phyloP scores from a whole-genome alignment of 2,797 vertebrate species.

The Coregonus suidteri region DNA sequence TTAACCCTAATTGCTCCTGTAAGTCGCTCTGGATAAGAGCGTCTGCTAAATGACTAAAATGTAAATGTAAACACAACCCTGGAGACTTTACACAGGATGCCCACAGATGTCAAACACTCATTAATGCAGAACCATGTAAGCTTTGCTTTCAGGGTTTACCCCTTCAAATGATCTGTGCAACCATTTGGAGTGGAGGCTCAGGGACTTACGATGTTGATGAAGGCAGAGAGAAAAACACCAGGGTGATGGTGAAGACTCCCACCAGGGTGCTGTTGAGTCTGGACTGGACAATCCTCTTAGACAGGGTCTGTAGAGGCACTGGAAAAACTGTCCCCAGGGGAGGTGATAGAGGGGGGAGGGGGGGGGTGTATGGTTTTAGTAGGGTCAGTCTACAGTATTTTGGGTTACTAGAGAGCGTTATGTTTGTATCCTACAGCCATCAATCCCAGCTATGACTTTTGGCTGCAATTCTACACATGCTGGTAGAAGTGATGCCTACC shows the following conservation, averaged over 20 bases:
- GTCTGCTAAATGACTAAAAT: too few relatives aligned
- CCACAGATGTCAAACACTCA: too few relatives aligned
- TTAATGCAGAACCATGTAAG: too few relatives aligned
- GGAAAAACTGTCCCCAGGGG: constrained; percentile 82
- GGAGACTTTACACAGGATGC: too few relatives aligned
- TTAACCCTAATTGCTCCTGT: too few relatives aligned
- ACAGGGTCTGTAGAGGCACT: constrained; percentile 87
- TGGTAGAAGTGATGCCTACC: not conserved
- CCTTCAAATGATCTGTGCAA: not conserved
- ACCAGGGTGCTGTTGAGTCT: constrained; percentile 93
- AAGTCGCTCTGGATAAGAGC: too few relatives aligned
- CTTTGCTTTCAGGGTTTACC: too few relatives aligned
- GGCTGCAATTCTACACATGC: not conserved
- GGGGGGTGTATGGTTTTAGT: not conserved
- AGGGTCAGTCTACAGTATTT: not conserved
- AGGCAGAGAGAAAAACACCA: constrained; percentile 94
- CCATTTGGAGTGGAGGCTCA: not conserved
- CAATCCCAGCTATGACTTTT: not conserved
- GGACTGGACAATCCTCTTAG: constrained; percentile 93
- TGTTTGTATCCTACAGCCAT: not conserved
- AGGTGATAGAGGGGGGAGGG: not conserved
- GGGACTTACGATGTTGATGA: constrained; percentile 90
- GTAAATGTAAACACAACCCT: too few relatives aligned
- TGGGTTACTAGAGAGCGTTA: not conserved
- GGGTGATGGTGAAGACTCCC: constrained; percentile 89